These are phyloP conservation scores for Battus philenor DNA, from an alignment of 1,140 invertebrate genomes.

Conservation along the genomic window DNA sequence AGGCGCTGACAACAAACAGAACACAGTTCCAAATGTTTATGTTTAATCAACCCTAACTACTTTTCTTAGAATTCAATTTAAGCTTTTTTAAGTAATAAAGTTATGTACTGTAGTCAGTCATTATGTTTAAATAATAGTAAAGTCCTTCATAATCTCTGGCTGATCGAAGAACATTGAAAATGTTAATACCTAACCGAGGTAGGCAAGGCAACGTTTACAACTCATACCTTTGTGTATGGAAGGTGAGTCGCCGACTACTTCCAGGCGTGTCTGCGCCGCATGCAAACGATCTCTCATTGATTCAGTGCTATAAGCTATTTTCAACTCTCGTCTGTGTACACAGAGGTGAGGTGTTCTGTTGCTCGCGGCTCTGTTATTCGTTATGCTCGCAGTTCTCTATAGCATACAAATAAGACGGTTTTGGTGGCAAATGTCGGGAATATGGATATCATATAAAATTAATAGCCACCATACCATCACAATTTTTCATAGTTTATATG, in stretches of 20 bases:
- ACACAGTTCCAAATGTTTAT: no score
- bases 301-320: slow-evolving; percentile 29
- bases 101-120: no score
- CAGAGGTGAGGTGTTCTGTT: slow-evolving; percentile 21
- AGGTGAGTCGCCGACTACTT: slow-evolving; percentile 25
- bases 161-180: no score
- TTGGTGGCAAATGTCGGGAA: slow-evolving; percentile 18
- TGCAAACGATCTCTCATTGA: slow-evolving; percentile 31
- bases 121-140: no score
- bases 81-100: no score
- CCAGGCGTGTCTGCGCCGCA: slow-evolving; percentile 31
- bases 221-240: slow-evolving; percentile 28
- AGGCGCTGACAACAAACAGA: no score
- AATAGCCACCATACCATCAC: no score
- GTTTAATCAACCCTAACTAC: no score
- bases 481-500: no score
- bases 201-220: slow-evolving; percentile 8
- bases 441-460: slow-evolving; percentile 15
- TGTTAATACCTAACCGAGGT: no score
- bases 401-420: slow-evolving; percentile 39
- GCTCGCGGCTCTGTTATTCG: slow-evolving; percentile 17
- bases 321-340: slow-evolving; percentile 22
- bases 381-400: slow-evolving; percentile 12
- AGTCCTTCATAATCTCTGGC: no score
- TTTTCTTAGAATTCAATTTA: no score